Evolutionary conservation across 2,888 invertebrate genomes (phyloP).

Genomic region (Trissoscelio sp.): DNA sequence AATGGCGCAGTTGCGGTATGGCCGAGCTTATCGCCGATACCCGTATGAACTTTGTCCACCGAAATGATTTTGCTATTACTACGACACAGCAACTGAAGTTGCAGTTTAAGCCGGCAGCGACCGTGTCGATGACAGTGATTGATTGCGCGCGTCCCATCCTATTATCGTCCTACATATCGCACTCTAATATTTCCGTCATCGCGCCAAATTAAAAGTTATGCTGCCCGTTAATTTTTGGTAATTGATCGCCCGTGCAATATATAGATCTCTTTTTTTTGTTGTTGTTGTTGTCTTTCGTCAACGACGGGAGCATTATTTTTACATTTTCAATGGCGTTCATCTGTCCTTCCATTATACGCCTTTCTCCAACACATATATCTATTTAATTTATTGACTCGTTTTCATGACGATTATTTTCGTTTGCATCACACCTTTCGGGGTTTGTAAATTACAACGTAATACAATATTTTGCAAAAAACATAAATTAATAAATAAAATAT

Average conservation of each 20-base stretch:
- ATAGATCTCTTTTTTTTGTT: constrained; percentile 6
- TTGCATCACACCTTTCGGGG: neutral
- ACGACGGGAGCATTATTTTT: constrained; percentile 23
- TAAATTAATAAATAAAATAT: too few relatives aligned
- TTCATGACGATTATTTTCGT: constrained; percentile 1
- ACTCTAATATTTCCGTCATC: constrained; percentile 71
- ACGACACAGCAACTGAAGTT: constrained; percentile 53
- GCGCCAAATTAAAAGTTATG: constrained; percentile 71
- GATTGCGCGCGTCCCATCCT: constrained; percentile 63
- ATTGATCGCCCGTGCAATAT: constrained; percentile 47
- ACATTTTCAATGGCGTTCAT: constrained; percentile 4
- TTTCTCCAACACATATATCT: neutral
- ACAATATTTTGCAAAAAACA: too few relatives aligned
- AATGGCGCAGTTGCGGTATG: constrained; percentile 53
- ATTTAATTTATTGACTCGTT: constrained; percentile 18
- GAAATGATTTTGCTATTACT: constrained; percentile 65
- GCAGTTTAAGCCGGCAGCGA: constrained; percentile 53
- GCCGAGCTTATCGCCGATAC: constrained; percentile 62
- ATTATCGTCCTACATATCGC: constrained; percentile 61
- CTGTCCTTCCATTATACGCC: constrained; percentile 32
- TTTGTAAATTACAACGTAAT: neutral
- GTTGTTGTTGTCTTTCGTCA: neutral
- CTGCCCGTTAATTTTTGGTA: constrained; percentile 71
- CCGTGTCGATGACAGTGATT: constrained; percentile 67
- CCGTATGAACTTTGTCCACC: constrained; percentile 66